Conservation (phyloP, 1,140 invertebrate species). For the Drosophila jambulina region DNA sequence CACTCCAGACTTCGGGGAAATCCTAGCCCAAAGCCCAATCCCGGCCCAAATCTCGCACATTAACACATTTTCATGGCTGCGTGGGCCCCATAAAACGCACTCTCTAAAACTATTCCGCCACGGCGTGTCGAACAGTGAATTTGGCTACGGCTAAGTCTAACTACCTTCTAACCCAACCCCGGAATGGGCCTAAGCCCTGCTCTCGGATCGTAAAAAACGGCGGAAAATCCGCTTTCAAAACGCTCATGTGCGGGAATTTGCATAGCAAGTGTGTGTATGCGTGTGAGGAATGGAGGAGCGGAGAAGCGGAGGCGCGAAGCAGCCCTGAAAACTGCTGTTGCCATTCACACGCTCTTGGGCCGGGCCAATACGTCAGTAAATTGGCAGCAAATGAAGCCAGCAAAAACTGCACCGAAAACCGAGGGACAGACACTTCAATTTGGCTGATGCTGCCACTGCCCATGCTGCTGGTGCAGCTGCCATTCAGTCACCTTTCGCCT, state of each 20-base stretch:
- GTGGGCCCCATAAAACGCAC: constrained; percentile 68
- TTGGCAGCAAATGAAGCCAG: constrained; percentile 27
- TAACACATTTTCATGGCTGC: constrained; percentile 67
- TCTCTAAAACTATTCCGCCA: constrained; percentile 77
- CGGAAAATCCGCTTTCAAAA: constrained; percentile 76
- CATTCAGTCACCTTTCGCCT: constrained; percentile 9
- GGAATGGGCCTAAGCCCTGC: constrained; percentile 4
- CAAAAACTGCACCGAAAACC: constrained; percentile 24
- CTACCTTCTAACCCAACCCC: neutral
- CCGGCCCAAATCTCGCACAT: constrained; percentile 71
- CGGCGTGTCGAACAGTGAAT: constrained; percentile 74
- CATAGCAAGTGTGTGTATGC: constrained; percentile 56
- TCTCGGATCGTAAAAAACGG: constrained; percentile 64
- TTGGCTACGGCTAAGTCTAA: constrained; percentile 18
- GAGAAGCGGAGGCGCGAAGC: constrained; percentile 2
- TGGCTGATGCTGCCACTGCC: constrained; percentile 34
- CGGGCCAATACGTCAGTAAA: constrained; percentile 75
- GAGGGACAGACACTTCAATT: constrained; percentile 75
- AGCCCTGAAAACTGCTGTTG: constrained; percentile 46
- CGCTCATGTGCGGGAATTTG: constrained; percentile 66
- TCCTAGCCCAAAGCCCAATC: constrained; percentile 31
- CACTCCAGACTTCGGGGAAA: constrained; percentile 36
- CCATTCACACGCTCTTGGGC: constrained; percentile 69
- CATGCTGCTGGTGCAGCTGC: neutral
- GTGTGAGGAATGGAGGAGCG: constrained; percentile 4